Evolutionary conservation across 2,888 invertebrate species (phyloP), one percentile per base, ranked within the genome.

Genomic region (Limnephilus rhombicus): DNA sequence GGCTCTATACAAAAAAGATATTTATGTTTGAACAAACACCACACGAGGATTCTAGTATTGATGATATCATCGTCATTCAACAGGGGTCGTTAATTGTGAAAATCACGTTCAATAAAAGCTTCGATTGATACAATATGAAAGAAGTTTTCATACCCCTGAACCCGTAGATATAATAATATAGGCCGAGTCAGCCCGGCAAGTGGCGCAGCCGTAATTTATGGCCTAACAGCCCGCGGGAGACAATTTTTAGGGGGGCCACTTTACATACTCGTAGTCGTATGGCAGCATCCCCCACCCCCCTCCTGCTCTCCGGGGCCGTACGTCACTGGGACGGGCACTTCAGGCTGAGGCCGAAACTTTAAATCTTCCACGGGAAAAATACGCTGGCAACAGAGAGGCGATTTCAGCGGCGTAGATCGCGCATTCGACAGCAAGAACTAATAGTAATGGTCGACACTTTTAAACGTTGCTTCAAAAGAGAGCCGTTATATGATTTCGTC

Each of bases 241-340:
- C 92, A 90, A 91, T 93, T 93, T 93, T 93, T 92, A 92, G 88
- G 89, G 90, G 41, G 89, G 92, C 92, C 90, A 92, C 91, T 93
- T 93, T 93, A 89, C 93, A 93, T 90, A 90, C 53, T 68, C 24
- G 68, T 53, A 53, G 87, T 53, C 53, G 53, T 68, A 68, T 68
- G 68, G 68, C 24, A 68, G 68, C 68, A 68, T 68, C 68, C n/a
- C 24, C 68, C 68, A 68, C 68, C 24, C 11, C 11, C 53, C 85
- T 41, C 85, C 11, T 7, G 18, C 85, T 24, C 34, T 85, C 31
- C 45, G 31, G 86, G 49, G 31, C 41, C 29, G 41, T 86, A 86
- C 49, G 86, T 86, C 86, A 86, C 86, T 45, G 86, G 86, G 45
- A n/a, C 49, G 31, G 53, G 53, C 53, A 85, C 85, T 85, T 85